Percentiles rank a stretch among this genome's conserved stretches.
Conservation (phyloP, 2,797 vertebrate species). For the Pseudocheirus occidentalis region DNA sequence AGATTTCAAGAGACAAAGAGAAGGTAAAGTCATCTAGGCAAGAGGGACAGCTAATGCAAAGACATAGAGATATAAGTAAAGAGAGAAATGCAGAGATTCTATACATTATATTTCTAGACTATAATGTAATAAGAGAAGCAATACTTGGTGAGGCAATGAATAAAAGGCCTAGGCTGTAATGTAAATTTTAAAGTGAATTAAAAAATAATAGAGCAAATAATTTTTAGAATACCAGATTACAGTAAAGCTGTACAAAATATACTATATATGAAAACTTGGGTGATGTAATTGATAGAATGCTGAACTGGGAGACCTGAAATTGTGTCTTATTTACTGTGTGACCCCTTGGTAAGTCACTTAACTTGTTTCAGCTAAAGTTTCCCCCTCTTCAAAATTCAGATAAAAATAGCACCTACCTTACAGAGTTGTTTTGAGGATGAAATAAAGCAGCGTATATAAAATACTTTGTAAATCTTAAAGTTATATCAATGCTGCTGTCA, state of each 20-base stretch:
- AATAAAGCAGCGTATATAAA: neutral
- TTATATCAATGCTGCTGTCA: neutral
- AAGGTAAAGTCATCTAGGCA: neutral
- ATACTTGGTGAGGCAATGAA: neutral
- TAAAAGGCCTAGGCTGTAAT: neutral
- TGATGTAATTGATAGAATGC: neutral
- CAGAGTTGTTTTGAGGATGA: neutral
- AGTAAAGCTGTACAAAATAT: neutral
- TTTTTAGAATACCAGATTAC: neutral
- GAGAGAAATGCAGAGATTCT: neutral
- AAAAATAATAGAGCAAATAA: neutral
- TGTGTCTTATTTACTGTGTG: neutral
- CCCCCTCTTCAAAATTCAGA: neutral
- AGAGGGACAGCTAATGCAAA: neutral
- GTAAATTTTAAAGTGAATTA: neutral
- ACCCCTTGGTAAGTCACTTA: neutral
- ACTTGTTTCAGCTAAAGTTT: neutral
- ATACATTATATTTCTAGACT: neutral
- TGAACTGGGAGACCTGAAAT: neutral
- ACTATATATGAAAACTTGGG: neutral
- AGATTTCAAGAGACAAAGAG: neutral
- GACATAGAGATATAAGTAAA: neutral
- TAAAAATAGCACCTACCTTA: neutral
- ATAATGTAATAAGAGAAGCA: neutral
- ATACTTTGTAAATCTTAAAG: neutral